These are phyloP conservation scores for Saccopteryx bilineata DNA, from an alignment of 2,113 vertebrate genomes.

Conservation along the genomic window DNA sequence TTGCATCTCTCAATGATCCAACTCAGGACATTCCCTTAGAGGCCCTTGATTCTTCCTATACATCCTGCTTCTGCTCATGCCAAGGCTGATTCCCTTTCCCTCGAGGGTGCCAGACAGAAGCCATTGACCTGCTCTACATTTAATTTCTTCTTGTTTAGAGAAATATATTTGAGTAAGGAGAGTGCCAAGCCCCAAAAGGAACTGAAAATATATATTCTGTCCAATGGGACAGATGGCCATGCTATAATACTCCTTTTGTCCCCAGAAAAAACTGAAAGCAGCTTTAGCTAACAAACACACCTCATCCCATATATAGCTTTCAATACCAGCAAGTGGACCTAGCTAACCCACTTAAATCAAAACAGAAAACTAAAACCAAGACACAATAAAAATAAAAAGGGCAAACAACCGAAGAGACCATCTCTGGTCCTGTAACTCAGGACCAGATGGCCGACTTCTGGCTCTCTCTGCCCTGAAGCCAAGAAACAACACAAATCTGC, in stretches of 20 bases:
- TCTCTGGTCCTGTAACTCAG: neutral
- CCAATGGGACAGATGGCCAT: neutral
- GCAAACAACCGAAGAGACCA: conserved; percentile 56
- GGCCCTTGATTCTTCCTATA: neutral
- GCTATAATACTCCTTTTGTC: neutral
- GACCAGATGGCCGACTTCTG: neutral
- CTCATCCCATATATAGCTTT: neutral
- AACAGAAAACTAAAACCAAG: conserved; percentile 65
- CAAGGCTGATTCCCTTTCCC: neutral
- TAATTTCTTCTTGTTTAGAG: neutral
- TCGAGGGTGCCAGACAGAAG: neutral
- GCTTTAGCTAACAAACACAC: neutral
- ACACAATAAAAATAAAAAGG: conserved; percentile 51
- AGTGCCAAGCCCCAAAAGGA: neutral
- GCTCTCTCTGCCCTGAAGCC: neutral
- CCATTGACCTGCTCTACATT: neutral
- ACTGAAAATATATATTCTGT: conserved; percentile 34
- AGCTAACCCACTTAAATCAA: conserved; percentile 45
- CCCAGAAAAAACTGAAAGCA: conserved; percentile 9
- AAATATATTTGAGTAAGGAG: conserved; percentile 34
- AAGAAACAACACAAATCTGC: neutral
- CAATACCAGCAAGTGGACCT: neutral
- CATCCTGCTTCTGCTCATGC: neutral
- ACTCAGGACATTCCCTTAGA: neutral
- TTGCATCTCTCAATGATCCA: neutral